These are phyloP conservation scores for Melanitta fusca DNA, from an alignment of 2,797 vertebrate species.

Conservation along the genomic window DNA sequence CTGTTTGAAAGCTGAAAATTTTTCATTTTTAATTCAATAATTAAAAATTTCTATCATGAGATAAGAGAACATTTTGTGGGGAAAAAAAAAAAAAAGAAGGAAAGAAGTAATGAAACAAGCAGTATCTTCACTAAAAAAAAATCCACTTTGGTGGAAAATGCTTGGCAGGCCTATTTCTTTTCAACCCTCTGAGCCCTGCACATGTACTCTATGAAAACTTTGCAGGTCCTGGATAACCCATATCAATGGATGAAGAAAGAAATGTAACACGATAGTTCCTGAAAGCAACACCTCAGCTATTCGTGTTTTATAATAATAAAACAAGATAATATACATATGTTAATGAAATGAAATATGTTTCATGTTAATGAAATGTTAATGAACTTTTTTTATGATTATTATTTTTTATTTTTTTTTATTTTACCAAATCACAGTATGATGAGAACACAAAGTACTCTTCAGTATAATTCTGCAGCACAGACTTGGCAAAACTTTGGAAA, in stretches of 20 bases:
- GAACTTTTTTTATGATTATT: not conserved
- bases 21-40: not conserved
- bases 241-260: not conserved
- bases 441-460: not conserved
- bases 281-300: slow-evolving; percentile 2
- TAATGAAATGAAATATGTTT: too few species aligned
- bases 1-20: not conserved
- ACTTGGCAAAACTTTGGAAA: slow-evolving; percentile 49
- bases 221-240: not conserved
- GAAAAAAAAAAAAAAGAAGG: not conserved
- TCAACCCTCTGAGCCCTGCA: not conserved
- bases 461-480: not conserved
- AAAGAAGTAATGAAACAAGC: not conserved
- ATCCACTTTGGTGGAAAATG: not conserved
- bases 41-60: not conserved
- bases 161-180: not conserved
- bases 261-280: not conserved
- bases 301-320: not conserved
- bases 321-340: too few species aligned
- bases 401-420: not conserved
- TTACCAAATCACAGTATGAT: not conserved
- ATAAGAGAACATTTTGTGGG: not conserved
- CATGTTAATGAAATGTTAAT: not conserved
- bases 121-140: not conserved
- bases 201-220: slow-evolving; percentile 7